Evolutionary conservation across 2,888 invertebrate species (phyloP).

Genomic region (Syrista parreyssii): DNA sequence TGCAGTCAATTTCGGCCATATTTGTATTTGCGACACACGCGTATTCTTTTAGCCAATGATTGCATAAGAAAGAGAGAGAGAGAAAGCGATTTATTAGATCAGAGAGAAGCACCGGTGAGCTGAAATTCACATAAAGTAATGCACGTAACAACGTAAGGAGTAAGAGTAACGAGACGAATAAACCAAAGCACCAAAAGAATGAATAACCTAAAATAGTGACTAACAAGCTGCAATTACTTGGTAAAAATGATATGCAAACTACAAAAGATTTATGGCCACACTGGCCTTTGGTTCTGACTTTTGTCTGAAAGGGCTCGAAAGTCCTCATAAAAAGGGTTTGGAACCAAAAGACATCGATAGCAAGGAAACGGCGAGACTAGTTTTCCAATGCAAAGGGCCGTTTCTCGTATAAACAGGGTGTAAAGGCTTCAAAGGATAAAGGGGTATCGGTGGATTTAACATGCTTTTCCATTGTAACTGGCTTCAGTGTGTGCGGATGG

Average conservation of each 20-base stretch:
- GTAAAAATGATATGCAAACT: not conserved
- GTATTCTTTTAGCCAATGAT: not conserved
- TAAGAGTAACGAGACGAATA: not conserved
- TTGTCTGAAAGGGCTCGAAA: not conserved
- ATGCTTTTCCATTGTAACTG: not conserved
- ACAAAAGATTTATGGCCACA: not conserved
- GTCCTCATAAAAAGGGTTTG: not conserved
- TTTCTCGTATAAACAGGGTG: not conserved
- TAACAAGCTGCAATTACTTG: not conserved
- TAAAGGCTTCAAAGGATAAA: not conserved
- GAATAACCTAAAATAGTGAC: too few relatives aligned
- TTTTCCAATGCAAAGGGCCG: not conserved
- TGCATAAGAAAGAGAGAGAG: not conserved
- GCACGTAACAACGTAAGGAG: not conserved
- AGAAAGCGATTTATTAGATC: constrained; percentile 8
- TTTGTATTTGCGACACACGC: not conserved
- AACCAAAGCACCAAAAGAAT: not conserved
- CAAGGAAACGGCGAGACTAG: not conserved
- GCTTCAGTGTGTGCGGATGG: not conserved
- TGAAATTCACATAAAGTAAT: not conserved
- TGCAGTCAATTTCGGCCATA: not conserved
- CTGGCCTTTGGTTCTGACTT: not conserved
- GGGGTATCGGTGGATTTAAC: not conserved
- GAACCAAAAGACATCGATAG: not conserved
- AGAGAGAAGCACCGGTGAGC: too few relatives aligned